Percentiles rank a stretch among this genome's conserved stretches.
Evolutionary conservation across 2,888 invertebrate genomes (phyloP).

Genomic region (Idaea biselata): DNA sequence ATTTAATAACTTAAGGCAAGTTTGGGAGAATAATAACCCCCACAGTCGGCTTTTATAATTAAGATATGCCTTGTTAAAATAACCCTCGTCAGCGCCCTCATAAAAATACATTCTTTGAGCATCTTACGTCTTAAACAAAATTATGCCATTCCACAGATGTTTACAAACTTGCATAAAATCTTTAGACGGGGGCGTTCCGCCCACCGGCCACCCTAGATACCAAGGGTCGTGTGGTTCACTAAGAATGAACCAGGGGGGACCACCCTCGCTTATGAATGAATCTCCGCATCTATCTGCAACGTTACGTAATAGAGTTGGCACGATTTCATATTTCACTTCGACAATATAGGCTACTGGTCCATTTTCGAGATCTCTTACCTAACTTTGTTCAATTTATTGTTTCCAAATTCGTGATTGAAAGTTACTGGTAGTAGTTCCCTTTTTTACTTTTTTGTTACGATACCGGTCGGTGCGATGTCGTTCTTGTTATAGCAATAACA

Average conservation of each 20-base stretch:
- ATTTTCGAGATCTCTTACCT: neutral
- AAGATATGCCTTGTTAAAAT: neutral
- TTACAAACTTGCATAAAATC: constrained; percentile 23
- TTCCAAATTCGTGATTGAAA: neutral
- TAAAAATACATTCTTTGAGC: neutral
- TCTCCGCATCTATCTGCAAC: constrained; percentile 63
- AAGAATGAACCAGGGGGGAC: constrained; percentile 19
- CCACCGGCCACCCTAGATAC: constrained; percentile 5
- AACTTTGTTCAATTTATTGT: neutral
- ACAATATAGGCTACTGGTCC: neutral
- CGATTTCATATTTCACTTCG: constrained; percentile 27
- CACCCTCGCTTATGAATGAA: constrained; percentile 49
- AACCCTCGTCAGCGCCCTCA: neutral
- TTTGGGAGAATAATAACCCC: neutral
- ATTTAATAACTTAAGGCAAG: neutral
- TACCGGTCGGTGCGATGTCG: no score
- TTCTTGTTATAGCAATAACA: no score
- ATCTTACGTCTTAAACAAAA: constrained; percentile 20
- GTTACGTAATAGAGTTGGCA: constrained; percentile 61
- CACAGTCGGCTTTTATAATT: neutral
- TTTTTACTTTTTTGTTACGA: no score
- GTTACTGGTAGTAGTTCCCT: no score
- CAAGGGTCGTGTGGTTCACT: constrained; percentile 9
- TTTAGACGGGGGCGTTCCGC: constrained; percentile 7
- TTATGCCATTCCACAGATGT: constrained; percentile 26